Conservation (phyloP, 2,113 vertebrate genomes). For the Regulus satrapa region DNA sequence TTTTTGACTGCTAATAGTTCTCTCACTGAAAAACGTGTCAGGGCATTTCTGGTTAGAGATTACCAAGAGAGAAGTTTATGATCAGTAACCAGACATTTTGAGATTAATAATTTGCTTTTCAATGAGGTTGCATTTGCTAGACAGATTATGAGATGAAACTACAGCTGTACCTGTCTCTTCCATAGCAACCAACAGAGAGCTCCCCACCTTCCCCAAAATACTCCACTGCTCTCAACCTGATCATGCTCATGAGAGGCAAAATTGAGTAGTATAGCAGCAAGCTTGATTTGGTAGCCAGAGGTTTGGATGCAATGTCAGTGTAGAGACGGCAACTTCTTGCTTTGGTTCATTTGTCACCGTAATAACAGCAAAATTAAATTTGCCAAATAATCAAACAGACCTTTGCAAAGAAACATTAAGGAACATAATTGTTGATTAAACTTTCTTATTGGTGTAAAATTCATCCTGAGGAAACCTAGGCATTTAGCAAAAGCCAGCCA, state of each 20-base stretch:
- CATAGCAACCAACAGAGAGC: not conserved
- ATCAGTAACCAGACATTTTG: not conserved
- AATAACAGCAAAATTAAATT: not conserved
- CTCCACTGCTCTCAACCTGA: not conserved
- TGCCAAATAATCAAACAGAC: not conserved
- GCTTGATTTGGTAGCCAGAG: not conserved
- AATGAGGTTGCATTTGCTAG: not conserved
- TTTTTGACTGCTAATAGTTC: not conserved
- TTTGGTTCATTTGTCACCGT: not conserved
- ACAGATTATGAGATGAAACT: not conserved
- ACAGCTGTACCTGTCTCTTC: not conserved
- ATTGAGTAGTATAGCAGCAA: not conserved
- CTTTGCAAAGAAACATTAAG: not conserved
- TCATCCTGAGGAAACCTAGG: not conserved
- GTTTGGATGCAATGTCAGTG: not conserved
- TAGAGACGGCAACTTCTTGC: not conserved
- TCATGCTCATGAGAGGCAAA: not conserved
- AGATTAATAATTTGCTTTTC: not conserved
- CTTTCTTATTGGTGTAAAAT: not conserved
- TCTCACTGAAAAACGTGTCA: not conserved
- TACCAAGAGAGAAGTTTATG: not conserved
- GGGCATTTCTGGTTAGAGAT: not conserved
- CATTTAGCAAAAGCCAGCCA: not conserved
- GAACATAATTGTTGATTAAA: not conserved
- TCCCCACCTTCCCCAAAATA: not conserved